phyloP scores from a whole-genome alignment of 2,113 vertebrate species.

The Macaca nemestrina region DNA sequence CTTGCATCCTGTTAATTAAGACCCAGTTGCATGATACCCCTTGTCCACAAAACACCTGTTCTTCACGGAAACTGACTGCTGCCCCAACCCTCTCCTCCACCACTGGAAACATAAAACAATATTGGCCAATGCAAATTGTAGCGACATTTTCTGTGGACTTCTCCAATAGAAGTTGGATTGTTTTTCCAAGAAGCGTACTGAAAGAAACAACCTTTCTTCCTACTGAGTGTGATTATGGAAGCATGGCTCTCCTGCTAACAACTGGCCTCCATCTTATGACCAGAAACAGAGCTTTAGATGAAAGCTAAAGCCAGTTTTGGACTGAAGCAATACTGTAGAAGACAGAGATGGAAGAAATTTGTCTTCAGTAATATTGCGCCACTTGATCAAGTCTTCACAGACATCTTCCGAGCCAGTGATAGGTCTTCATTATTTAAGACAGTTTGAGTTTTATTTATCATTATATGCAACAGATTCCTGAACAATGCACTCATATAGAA shows the following conservation, averaged over 20 bases:
- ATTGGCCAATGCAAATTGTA: background rate
- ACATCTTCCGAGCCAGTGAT: background rate
- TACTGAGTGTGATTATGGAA: background rate
- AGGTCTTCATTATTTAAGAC: background rate
- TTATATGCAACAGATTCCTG: background rate
- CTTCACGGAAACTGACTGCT: background rate
- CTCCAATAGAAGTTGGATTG: background rate
- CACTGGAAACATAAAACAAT: background rate
- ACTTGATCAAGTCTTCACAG: background rate
- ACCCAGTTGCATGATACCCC: accelerated
- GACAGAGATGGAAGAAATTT: background rate
- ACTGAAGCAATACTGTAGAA: background rate
- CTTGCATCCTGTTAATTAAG: background rate
- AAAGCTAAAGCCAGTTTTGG: background rate
- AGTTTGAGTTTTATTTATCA: conserved; percentile 43
- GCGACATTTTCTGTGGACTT: background rate
- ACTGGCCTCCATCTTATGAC: background rate
- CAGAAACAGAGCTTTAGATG: background rate
- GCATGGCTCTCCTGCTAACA: background rate
- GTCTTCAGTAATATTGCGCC: background rate
- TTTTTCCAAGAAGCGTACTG: background rate
- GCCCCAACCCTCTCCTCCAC: accelerated
- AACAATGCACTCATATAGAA: background rate
- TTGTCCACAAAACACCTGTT: background rate
- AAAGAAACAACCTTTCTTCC: background rate